Evolutionary conservation across 2,888 invertebrate genomes (phyloP).

Genomic region (Catonia carolina): DNA sequence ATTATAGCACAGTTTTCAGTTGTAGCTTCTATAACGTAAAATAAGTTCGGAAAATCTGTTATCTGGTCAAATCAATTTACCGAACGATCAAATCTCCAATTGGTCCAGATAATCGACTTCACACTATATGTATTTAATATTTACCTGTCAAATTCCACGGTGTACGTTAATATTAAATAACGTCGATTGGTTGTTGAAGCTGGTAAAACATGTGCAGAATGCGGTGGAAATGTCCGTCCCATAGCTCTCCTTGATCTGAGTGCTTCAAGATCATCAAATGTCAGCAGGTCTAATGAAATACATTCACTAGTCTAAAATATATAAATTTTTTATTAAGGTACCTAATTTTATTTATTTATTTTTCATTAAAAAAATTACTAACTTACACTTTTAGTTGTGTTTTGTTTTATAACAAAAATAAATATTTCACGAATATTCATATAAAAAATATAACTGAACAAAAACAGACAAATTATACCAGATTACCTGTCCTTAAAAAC

Average conservation of each 20-base stretch:
- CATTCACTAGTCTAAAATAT: slow-evolving; percentile 43
- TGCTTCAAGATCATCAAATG: slow-evolving; percentile 48
- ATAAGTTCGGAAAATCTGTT: too few species aligned
- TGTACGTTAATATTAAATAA: slow-evolving; percentile 50
- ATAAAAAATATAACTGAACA: background rate
- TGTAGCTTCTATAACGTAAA: too few species aligned
- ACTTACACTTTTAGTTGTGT: background rate
- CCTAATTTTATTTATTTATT: background rate
- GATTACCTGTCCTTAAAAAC: too few species aligned
- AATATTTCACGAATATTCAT: background rate
- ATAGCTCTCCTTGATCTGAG: slow-evolving; percentile 42
- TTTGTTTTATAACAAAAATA: too few species aligned
- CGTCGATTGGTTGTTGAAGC: slow-evolving; percentile 41
- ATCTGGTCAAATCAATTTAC: too few species aligned
- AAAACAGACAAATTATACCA: too few species aligned
- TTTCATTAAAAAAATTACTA: background rate
- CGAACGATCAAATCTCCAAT: too few species aligned
- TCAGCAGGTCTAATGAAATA: slow-evolving; percentile 47
- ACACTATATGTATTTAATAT: too few species aligned
- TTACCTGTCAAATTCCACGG: slow-evolving; percentile 50
- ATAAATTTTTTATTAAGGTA: too few species aligned
- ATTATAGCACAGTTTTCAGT: too few species aligned
- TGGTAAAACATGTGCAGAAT: slow-evolving; percentile 3
- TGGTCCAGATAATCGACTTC: too few species aligned
- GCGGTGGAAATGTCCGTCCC: slow-evolving; percentile 33